phyloP scores from a whole-genome alignment of 2,888 invertebrate species.

The Zelleria hepariella region DNA sequence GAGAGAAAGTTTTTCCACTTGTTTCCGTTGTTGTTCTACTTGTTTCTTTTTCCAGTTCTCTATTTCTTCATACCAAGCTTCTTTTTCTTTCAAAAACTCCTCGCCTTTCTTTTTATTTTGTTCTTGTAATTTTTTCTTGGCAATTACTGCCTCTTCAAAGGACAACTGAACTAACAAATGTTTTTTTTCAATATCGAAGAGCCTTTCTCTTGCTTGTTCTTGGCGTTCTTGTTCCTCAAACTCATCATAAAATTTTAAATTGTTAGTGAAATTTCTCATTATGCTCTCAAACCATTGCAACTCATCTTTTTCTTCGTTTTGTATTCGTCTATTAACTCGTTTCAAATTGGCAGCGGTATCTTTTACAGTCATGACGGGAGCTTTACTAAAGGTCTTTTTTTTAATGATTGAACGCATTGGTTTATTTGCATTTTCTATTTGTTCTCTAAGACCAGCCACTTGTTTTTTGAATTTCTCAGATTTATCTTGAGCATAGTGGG shows the following conservation, averaged over 20 bases:
- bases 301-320: constrained; percentile 58
- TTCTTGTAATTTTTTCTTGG: constrained; percentile 61
- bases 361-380: constrained; percentile 35
- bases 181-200: constrained; percentile 71
- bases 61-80: constrained; percentile 58
- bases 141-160: constrained; percentile 71
- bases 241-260: constrained; percentile 45
- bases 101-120: constrained; percentile 64
- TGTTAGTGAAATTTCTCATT: constrained; percentile 53
- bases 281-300: constrained; percentile 64
- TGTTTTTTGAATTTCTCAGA: constrained; percentile 33
- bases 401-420: neutral
- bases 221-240: constrained; percentile 56
- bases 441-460: constrained; percentile 29
- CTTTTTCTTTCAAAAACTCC: constrained; percentile 62
- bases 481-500: constrained; percentile 38
- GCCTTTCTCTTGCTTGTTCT: constrained; percentile 55
- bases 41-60: constrained; percentile 63
- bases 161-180: constrained; percentile 72
- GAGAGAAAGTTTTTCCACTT: constrained; percentile 51
- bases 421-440: constrained; percentile 24
- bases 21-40: constrained; percentile 57
- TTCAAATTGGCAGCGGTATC: constrained; percentile 63
- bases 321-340: constrained; percentile 62
- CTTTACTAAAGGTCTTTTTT: constrained; percentile 18